These are phyloP conservation scores for Lucilia cuprina DNA, from an alignment of 1,140 invertebrate genomes.

Conservation along the genomic window DNA sequence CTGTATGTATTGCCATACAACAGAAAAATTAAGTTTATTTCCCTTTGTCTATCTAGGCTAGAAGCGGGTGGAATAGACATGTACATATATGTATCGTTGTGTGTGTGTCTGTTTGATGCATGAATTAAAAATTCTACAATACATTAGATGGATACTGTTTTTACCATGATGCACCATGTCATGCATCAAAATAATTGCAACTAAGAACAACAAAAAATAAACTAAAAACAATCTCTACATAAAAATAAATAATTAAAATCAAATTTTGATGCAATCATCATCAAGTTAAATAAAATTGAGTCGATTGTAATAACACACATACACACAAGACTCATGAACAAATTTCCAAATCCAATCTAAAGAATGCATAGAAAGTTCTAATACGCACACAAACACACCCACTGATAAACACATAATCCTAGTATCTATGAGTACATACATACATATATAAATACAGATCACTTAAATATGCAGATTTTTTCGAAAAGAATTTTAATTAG, in stretches of 20 bases:
- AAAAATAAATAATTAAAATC: slow-evolving; percentile 32
- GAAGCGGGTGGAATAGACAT: too few relatives aligned
- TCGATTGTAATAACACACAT: neutral
- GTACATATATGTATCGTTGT: neutral
- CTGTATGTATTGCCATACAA: neutral
- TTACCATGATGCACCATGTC: neutral
- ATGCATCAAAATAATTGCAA: neutral
- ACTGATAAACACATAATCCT: too few relatives aligned
- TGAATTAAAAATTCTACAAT: neutral
- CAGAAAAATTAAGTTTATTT: neutral
- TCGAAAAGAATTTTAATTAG: too few relatives aligned
- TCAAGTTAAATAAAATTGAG: slow-evolving; percentile 4
- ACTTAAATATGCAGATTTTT: neutral
- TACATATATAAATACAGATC: neutral
- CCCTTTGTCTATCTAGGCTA: too few relatives aligned
- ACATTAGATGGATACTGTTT: neutral
- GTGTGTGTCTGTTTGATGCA: neutral
- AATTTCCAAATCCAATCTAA: neutral
- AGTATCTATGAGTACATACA: neutral
- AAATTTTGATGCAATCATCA: slow-evolving; percentile 28
- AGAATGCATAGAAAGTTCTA: neutral
- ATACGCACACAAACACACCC: neutral
- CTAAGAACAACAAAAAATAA: slow-evolving; percentile 4
- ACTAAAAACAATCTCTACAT: slow-evolving; percentile 21
- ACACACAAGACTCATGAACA: neutral